These are phyloP conservation scores for Siniperca knerii DNA, from an alignment of 2,113 vertebrate species.

Conservation along the genomic window DNA sequence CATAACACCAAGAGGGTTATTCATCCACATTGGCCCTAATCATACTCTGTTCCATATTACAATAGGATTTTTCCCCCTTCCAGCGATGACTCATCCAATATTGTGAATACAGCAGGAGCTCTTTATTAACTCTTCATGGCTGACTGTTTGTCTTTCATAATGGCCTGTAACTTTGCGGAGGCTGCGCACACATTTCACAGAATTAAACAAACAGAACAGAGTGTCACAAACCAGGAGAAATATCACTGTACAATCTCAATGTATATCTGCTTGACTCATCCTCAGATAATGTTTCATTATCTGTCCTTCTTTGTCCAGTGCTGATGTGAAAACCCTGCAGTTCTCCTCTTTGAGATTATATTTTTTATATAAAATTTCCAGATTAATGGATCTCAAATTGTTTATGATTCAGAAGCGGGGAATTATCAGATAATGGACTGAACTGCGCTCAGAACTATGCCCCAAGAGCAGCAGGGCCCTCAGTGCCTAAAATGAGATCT, in stretches of 20 bases:
- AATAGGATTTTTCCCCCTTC: constrained; percentile 29
- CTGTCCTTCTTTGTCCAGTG: constrained; percentile 42
- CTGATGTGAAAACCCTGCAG: constrained; percentile 25
- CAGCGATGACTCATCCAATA: constrained; percentile 46
- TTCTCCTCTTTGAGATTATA: constrained; percentile 30
- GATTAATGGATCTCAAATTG: constrained; percentile 64
- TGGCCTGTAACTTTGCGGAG: neutral
- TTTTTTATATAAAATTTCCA: constrained; percentile 31
- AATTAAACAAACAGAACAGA: constrained; percentile 22
- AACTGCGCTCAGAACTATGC: constrained; percentile 50
- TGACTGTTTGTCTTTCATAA: constrained; percentile 39
- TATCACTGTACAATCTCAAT: constrained; percentile 35
- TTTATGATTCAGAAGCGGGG: constrained; percentile 43
- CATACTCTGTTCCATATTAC: constrained; percentile 37
- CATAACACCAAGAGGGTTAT: constrained; percentile 45
- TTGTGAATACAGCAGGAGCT: constrained; percentile 41
- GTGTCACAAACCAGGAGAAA: constrained; percentile 34
- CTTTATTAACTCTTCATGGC: constrained; percentile 41
- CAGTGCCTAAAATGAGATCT: constrained; percentile 49
- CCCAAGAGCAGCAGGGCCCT: constrained; percentile 41
- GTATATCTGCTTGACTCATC: constrained; percentile 43
- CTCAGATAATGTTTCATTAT: constrained; percentile 34
- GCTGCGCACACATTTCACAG: constrained; percentile 13
- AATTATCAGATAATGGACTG: constrained; percentile 79
- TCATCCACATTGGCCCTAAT: constrained; percentile 60